Percentiles rank a stretch among this genome's conserved stretches.
Conservation (phyloP, 1,140 invertebrate species). For the Dendrolimus punctatus region DNA sequence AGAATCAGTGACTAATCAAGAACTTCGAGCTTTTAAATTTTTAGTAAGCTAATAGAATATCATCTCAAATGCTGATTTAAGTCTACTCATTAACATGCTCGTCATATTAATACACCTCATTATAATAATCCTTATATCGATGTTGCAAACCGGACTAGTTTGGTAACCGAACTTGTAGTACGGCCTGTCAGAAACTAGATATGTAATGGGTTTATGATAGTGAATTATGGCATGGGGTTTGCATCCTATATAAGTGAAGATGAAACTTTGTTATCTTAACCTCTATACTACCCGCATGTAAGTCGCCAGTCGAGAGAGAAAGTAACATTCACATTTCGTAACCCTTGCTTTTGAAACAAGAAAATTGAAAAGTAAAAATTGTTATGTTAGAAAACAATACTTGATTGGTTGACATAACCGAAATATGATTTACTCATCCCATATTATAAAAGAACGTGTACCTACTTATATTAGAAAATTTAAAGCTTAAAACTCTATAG, state of each 20-base stretch:
- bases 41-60: too few relatives aligned
- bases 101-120: conserved; percentile 3
- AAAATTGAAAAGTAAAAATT: conserved; percentile 32
- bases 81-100: not conserved
- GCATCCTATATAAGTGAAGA: conserved; percentile 27
- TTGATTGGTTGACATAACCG: not conserved
- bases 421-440: not conserved
- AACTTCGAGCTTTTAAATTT: too few relatives aligned
- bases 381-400: conserved; percentile 18
- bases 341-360: conserved; percentile 35
- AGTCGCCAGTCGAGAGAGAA: conserved; percentile 53
- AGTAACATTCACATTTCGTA: conserved; percentile 53
- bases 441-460: conserved; percentile 2
- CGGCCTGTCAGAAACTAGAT: conserved; percentile 13
- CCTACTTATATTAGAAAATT: not conserved
- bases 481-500: too few relatives aligned
- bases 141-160: conserved; percentile 23
- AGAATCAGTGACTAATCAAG: too few relatives aligned
- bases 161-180: conserved; percentile 12
- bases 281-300: conserved; percentile 44
- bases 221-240: conserved; percentile 23
- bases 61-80: not conserved
- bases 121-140: conserved; percentile 12
- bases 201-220: conserved; percentile 12
- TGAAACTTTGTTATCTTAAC: conserved; percentile 60